Conservation (phyloP, 2,797 vertebrate genomes). For the Hyperoplus lanceolatus region DNA sequence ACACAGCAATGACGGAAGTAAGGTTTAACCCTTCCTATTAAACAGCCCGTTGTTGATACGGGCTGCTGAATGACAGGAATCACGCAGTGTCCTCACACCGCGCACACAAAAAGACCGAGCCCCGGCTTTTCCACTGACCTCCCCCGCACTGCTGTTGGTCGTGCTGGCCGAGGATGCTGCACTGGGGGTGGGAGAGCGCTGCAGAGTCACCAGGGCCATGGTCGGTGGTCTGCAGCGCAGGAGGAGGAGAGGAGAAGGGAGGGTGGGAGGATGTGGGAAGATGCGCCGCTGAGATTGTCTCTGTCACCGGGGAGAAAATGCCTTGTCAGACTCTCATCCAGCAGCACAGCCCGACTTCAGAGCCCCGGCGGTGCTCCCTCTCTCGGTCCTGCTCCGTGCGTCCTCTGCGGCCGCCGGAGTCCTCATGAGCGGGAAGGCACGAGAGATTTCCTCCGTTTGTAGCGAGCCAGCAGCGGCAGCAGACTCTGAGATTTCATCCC, state of each 20-base stretch:
- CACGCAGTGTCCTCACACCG: constrained; percentile 47
- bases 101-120: constrained; percentile 58
- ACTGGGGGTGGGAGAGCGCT: constrained; percentile 96
- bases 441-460: constrained; percentile 30
- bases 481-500: constrained; percentile 45
- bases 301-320: constrained; percentile 83
- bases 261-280: constrained; percentile 64
- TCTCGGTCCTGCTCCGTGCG: constrained; percentile 62
- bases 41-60: background rate
- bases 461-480: constrained; percentile 14
- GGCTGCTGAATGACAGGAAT: constrained; percentile 24
- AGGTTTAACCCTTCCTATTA: constrained; percentile 10
- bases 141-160: constrained; percentile 87
- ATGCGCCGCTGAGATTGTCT: constrained; percentile 77
- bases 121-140: constrained; percentile 86
- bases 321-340: constrained; percentile 80
- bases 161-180: constrained; percentile 90
- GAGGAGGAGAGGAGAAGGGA: constrained; percentile 28
- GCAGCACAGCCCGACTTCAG: constrained; percentile 60
- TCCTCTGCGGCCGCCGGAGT: constrained; percentile 59
- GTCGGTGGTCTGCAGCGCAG: constrained; percentile 66
- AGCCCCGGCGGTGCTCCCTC: constrained; percentile 57
- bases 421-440: constrained; percentile 57
- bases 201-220: constrained; percentile 96
- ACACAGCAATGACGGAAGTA: constrained; percentile 1